These are phyloP conservation scores for Helogale parvula DNA, from an alignment of 2,113 vertebrate species.

Conservation along the genomic window DNA sequence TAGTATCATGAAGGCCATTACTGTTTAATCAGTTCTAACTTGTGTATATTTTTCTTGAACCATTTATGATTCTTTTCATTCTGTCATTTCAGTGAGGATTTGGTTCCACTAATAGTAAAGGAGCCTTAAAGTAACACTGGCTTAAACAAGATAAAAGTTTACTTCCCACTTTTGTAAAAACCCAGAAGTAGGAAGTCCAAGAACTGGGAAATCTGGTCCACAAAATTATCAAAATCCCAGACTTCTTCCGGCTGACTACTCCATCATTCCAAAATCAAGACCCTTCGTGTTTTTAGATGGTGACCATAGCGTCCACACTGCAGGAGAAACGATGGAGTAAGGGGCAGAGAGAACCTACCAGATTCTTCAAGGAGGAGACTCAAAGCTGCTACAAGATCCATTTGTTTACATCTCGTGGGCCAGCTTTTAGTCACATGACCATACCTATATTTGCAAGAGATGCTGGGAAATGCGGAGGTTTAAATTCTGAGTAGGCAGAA, in stretches of 20 bases:
- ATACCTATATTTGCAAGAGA: neutral
- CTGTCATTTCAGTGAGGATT: neutral
- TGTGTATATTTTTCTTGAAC: neutral
- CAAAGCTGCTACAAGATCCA: neutral
- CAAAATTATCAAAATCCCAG: neutral
- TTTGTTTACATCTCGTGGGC: neutral
- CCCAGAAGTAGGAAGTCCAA: neutral
- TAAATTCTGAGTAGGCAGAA: neutral
- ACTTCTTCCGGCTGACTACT: neutral
- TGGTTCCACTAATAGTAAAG: neutral
- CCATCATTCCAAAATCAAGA: neutral
- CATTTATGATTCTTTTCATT: neutral
- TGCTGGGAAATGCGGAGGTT: neutral
- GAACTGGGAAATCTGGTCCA: neutral
- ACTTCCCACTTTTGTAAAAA: neutral
- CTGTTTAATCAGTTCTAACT: neutral
- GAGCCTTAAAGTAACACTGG: neutral
- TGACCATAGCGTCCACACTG: neutral
- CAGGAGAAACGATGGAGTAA: neutral
- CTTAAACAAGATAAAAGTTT: neutral
- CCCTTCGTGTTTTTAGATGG: neutral
- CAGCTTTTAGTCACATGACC: neutral
- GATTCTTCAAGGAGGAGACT: neutral
- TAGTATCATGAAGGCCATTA: neutral
- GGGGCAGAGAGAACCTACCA: neutral